Evolutionary conservation across 1,140 invertebrate species (phyloP).

Genomic region (Drosophila baimaii): DNA sequence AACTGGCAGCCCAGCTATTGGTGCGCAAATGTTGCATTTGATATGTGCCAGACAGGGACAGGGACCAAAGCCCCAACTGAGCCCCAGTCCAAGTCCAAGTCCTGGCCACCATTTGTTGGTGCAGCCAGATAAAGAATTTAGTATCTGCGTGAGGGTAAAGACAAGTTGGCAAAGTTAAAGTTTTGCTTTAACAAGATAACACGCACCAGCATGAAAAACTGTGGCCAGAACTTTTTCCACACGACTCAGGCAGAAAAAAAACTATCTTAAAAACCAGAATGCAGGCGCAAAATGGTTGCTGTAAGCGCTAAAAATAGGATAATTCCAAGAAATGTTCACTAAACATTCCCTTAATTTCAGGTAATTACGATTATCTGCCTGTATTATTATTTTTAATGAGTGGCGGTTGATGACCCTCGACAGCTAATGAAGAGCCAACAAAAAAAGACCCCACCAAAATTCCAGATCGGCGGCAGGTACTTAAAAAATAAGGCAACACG

Average conservation of each 20-base stretch:
- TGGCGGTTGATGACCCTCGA: neutral
- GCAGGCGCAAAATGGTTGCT: slow-evolving; percentile 21
- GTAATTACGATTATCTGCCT: neutral
- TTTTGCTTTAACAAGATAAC: slow-evolving; percentile 83
- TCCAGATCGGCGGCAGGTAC: slow-evolving; percentile 11
- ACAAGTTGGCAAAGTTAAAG: slow-evolving; percentile 78
- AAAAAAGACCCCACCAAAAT: slow-evolving; percentile 15
- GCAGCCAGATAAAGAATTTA: slow-evolving; percentile 60
- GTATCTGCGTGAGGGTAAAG: slow-evolving; percentile 68
- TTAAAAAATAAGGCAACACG: slow-evolving; percentile 69
- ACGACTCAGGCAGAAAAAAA: slow-evolving; percentile 26
- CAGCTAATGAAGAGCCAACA: neutral
- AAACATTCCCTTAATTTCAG: neutral
- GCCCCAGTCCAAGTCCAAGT: slow-evolving; percentile 42
- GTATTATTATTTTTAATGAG: neutral
- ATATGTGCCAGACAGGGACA: slow-evolving; percentile 79
- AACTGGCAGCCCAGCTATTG: slow-evolving; percentile 58
- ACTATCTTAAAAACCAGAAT: slow-evolving; percentile 17
- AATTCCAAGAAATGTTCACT: slow-evolving; percentile 5
- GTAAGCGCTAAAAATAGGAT: neutral
- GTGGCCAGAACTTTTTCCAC: slow-evolving; percentile 75
- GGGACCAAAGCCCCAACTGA: slow-evolving; percentile 58
- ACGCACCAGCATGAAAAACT: slow-evolving; percentile 81
- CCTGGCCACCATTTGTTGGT: slow-evolving; percentile 69
- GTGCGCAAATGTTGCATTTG: slow-evolving; percentile 79